phyloP scores from a whole-genome alignment of 2,888 invertebrate species.

The Amiota minor region DNA sequence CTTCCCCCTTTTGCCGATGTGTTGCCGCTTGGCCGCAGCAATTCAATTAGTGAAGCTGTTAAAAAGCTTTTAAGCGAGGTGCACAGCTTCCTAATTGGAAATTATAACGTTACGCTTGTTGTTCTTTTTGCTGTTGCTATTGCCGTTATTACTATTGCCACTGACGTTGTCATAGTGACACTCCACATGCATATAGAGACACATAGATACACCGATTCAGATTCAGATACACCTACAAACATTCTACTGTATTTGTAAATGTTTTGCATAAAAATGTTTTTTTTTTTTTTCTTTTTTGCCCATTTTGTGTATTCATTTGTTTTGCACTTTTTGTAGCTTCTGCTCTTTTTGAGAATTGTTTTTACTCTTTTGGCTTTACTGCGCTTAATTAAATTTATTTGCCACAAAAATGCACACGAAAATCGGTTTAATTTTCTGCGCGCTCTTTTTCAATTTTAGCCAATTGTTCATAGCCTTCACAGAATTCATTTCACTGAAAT shows the following conservation, averaged over 20 bases:
- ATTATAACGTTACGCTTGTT: slow-evolving; percentile 41
- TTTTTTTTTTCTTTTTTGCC: neutral
- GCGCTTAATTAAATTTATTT: slow-evolving; percentile 23
- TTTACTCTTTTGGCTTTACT: neutral
- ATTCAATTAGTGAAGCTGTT: slow-evolving; percentile 55
- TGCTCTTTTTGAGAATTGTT: neutral
- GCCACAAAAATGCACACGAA: slow-evolving; percentile 6
- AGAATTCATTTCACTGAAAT: no score
- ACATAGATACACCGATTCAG: neutral
- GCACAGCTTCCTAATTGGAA: slow-evolving; percentile 47
- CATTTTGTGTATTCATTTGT: neutral
- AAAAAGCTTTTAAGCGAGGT: slow-evolving; percentile 55
- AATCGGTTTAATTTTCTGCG: slow-evolving; percentile 19
- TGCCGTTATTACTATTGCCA: neutral
- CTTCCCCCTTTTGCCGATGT: neutral
- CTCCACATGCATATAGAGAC: neutral
- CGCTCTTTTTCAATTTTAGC: slow-evolving; percentile 20
- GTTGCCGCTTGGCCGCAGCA: slow-evolving; percentile 40
- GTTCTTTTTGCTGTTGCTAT: slow-evolving; percentile 16
- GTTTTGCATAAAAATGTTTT: neutral
- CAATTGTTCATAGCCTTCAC: neutral
- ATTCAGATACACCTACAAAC: neutral
- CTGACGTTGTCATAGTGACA: no score
- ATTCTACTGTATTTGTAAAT: neutral
- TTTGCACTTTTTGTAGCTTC: slow-evolving; percentile 13